phyloP scores from a whole-genome alignment of 2,888 invertebrate genomes.

The Metacarcinus magister region DNA sequence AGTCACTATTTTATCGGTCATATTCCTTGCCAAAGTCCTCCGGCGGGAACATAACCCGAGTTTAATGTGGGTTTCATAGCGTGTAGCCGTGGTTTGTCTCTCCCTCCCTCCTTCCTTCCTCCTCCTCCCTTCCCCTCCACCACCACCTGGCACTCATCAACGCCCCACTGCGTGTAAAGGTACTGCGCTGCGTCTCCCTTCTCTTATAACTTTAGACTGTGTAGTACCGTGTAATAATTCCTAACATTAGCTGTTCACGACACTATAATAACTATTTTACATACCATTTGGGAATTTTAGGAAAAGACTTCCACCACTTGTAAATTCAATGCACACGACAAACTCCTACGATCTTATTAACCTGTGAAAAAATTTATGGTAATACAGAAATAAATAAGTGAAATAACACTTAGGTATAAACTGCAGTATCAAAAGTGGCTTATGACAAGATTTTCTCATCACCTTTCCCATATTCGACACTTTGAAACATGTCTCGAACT shows the following conservation, averaged over 20 bases:
- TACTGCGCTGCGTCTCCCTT: slow-evolving; percentile 10
- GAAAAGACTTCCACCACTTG: neutral
- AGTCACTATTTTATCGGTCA: slow-evolving; percentile 57
- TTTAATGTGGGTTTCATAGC: slow-evolving; percentile 60
- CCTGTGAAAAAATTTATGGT: neutral
- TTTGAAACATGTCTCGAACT: neutral
- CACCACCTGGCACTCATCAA: slow-evolving; percentile 37
- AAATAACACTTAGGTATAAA: neutral
- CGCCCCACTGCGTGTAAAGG: neutral
- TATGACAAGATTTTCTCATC: neutral
- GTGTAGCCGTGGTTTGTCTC: neutral
- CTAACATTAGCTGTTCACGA: neutral
- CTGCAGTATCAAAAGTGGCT: neutral
- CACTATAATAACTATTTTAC: neutral
- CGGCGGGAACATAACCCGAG: slow-evolving; percentile 42
- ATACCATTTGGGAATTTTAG: neutral
- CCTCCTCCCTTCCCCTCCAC: neutral
- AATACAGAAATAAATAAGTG: neutral
- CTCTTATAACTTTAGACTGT: neutral
- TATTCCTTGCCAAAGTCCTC: slow-evolving; percentile 46
- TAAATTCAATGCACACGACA: neutral
- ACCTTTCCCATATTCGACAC: neutral
- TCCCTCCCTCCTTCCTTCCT: neutral
- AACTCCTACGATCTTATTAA: neutral
- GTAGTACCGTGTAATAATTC: neutral